phyloP scores from a whole-genome alignment of 2,113 vertebrate genomes.

The Ochotona princeps region DNA sequence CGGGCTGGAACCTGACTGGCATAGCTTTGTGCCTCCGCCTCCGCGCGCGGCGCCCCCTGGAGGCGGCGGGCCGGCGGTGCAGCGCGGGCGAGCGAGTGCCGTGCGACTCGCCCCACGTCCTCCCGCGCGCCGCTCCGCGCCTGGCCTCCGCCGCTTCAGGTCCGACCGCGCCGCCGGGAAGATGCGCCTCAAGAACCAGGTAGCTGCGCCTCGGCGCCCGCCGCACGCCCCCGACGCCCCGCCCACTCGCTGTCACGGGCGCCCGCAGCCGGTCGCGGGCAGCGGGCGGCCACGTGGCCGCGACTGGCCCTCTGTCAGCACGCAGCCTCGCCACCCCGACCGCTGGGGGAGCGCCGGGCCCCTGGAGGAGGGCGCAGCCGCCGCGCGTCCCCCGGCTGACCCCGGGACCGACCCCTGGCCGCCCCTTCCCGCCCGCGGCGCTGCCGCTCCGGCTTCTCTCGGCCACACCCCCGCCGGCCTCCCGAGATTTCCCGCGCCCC shows the following conservation, averaged over 20 bases:
- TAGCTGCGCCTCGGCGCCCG: conserved; percentile 9
- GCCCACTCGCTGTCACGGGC: conserved; percentile 49
- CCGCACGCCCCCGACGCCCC: conserved; percentile 26
- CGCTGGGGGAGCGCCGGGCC: neutral
- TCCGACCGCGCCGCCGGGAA: neutral
- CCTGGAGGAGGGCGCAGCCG: no score
- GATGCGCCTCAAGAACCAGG: conserved; percentile 77
- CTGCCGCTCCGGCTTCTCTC: neutral
- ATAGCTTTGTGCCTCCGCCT: neutral
- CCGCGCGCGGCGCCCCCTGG: conserved; percentile 60
- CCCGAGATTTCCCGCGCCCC: neutral
- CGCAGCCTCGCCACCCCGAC: rapidly evolving
- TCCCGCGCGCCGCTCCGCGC: neutral
- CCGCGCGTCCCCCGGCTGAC: neutral
- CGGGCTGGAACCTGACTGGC: neutral
- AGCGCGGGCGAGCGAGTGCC: neutral
- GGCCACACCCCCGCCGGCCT: neutral
- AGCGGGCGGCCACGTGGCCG: conserved; percentile 28
- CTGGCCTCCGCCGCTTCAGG: neutral
- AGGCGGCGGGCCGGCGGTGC: conserved; percentile 38
- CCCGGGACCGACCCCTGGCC: rapidly evolving
- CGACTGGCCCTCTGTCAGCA: neutral
- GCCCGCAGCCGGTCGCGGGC: neutral
- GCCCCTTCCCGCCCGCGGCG: neutral
- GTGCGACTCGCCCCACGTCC: conserved; percentile 12